Conservation (phyloP, 64 coral and sea anemone species). For the Platygyra sinensis region DNA sequence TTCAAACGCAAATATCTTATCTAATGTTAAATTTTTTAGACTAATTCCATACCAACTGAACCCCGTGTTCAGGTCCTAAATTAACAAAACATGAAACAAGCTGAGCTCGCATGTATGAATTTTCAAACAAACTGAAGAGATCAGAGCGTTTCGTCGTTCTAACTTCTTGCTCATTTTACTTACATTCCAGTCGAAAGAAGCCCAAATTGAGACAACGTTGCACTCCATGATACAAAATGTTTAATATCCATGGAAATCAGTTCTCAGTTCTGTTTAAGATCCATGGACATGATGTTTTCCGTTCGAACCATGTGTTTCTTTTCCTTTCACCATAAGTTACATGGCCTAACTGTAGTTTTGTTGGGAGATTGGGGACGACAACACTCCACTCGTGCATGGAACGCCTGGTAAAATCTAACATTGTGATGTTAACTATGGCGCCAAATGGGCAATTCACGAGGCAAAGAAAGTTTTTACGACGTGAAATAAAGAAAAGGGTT, state of each 20-base stretch:
- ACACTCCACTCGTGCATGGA: not conserved
- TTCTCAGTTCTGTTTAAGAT: no score
- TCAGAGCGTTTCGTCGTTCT: not conserved
- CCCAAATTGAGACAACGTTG: conserved; percentile 68
- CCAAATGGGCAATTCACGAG: conserved; percentile 53
- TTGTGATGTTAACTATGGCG: conserved; percentile 32
- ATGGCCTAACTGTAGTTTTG: not conserved
- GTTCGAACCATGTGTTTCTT: no score
- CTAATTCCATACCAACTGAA: no score
- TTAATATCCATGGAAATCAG: conserved; percentile 61
- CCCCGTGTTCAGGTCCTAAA: not conserved
- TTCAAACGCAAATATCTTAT: not conserved
- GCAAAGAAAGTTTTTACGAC: conserved; percentile 76
- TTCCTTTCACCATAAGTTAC: not conserved
- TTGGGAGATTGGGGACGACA: conserved; percentile 13
- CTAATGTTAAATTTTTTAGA: not conserved
- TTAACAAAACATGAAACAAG: not conserved
- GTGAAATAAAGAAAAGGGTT: conserved; percentile 80
- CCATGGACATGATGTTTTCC: no score
- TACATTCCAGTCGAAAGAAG: conserved; percentile 86
- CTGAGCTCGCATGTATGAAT: not conserved
- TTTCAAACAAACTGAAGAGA: not conserved
- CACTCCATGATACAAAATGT: conserved; percentile 65
- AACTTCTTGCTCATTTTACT: not conserved
- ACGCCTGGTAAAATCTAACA: conserved; percentile 48